Percentiles rank a stretch among this genome's conserved stretches.
Conservation (phyloP, 23 tunicate genomes). For the Diplosoma virens region DNA sequence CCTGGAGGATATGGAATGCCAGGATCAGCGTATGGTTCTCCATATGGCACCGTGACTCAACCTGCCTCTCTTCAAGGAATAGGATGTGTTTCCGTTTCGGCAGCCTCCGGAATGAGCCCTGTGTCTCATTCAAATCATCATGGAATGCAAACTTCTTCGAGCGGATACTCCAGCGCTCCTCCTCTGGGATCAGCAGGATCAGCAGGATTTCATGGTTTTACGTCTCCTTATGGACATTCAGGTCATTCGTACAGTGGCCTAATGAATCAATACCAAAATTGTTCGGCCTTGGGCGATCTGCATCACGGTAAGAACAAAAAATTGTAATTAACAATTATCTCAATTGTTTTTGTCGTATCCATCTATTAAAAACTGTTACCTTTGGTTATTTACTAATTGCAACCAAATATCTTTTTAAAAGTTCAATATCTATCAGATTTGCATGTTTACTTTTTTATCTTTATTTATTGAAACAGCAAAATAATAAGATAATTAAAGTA, state of each 20-base stretch:
- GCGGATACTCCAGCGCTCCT: constrained; percentile 45
- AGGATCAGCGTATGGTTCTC: constrained; percentile 64
- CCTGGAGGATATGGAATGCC: constrained; percentile 78
- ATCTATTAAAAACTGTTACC: no score
- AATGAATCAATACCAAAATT: constrained; percentile 86
- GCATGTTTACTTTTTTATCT: no score
- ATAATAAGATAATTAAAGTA: no score
- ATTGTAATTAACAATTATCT: no score
- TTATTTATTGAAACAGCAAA: no score
- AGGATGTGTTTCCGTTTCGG: constrained; percentile 50
- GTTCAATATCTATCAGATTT: no score
- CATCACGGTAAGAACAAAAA: no score
- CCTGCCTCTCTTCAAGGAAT: constrained; percentile 63
- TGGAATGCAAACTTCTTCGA: constrained; percentile 39
- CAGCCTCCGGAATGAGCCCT: constrained; percentile 78
- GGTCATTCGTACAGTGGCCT: constrained; percentile 78
- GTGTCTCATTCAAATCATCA: constrained; percentile 58
- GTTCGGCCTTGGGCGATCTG: constrained; percentile 65
- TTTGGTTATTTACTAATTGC: no score
- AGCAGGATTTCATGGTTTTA: constrained; percentile 80
- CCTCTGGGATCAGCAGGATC: constrained; percentile 72
- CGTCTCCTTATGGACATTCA: constrained; percentile 62
- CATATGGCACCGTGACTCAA: constrained; percentile 63
- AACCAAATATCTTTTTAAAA: no score
- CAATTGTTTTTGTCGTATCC: no score